Conservation (phyloP, 1,140 invertebrate genomes). For the Drosophila kanapiae region DNA sequence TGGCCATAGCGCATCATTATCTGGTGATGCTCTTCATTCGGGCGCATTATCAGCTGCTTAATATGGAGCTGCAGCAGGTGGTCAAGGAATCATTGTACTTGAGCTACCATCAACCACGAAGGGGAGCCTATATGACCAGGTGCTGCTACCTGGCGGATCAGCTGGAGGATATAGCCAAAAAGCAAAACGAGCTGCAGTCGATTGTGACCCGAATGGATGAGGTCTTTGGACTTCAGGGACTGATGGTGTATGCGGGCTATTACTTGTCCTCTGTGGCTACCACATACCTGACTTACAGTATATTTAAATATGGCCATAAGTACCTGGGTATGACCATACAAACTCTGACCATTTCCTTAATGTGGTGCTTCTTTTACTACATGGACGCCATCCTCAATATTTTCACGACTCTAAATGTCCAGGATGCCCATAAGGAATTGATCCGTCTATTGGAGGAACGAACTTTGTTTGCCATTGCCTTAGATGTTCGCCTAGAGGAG, state of each 20-base stretch:
- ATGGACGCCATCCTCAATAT: slow-evolving; percentile 1
- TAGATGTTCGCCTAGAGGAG: slow-evolving; percentile 32
- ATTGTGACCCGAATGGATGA: neutral
- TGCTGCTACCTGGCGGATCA: slow-evolving; percentile 36
- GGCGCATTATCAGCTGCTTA: slow-evolving; percentile 19
- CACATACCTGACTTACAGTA: slow-evolving; percentile 9
- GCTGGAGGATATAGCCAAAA: slow-evolving; percentile 18
- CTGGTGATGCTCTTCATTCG: slow-evolving; percentile 13
- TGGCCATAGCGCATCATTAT: slow-evolving; percentile 15
- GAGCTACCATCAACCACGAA: neutral
- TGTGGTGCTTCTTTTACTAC: slow-evolving; percentile 18
- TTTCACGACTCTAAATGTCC: neutral
- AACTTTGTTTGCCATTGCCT: slow-evolving; percentile 9
- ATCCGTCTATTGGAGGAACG: slow-evolving; percentile 12
- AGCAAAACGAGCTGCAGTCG: slow-evolving; percentile 9
- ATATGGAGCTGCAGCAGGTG: slow-evolving; percentile 17
- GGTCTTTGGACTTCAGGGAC: slow-evolving; percentile 2
- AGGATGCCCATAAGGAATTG: slow-evolving; percentile 13
- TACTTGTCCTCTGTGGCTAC: slow-evolving; percentile 13
- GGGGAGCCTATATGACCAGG: slow-evolving; percentile 24
- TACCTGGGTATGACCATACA: neutral
- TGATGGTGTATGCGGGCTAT: slow-evolving; percentile 8
- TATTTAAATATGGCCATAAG: neutral
- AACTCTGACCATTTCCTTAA: neutral
- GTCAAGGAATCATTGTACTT: slow-evolving; percentile 1